These are phyloP conservation scores for Sthenelais limicola DNA, from an alignment of 2,888 invertebrate genomes.

Conservation along the genomic window DNA sequence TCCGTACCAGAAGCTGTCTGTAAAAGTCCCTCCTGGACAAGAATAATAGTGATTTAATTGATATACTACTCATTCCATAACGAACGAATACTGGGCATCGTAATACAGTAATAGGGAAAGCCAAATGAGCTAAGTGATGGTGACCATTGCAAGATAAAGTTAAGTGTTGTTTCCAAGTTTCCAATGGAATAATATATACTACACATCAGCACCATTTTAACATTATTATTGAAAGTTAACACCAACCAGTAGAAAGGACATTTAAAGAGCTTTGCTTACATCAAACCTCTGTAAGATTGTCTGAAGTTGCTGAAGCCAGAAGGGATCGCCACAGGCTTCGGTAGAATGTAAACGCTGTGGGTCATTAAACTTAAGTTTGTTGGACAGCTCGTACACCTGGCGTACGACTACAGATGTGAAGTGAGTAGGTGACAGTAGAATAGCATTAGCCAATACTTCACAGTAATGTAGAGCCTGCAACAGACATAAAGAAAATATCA, in stretches of 20 bases:
- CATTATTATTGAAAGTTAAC: too few relatives aligned
- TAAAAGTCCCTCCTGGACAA: constrained; percentile 63
- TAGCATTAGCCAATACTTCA: constrained; percentile 83
- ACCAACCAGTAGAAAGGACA: too few relatives aligned
- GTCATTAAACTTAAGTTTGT: constrained; percentile 82
- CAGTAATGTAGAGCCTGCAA: constrained; percentile 81
- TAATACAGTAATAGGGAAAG: too few relatives aligned
- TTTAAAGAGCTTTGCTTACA: too few relatives aligned
- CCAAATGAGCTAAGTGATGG: too few relatives aligned
- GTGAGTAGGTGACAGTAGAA: constrained; percentile 76
- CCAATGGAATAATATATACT: too few relatives aligned
- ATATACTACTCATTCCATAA: too few relatives aligned
- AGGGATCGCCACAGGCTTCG: constrained; percentile 74
- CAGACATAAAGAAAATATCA: not conserved
- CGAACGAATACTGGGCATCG: too few relatives aligned
- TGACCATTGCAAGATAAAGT: too few relatives aligned
- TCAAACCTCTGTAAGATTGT: constrained; percentile 70
- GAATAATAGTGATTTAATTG: too few relatives aligned
- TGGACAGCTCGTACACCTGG: constrained; percentile 71
- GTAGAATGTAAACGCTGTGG: constrained; percentile 72
- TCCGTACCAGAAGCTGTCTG: constrained; percentile 62
- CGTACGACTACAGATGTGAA: constrained; percentile 50
- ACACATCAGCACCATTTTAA: too few relatives aligned
- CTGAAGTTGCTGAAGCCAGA: constrained; percentile 76
- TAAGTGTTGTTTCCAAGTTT: too few relatives aligned